phyloP scores from a whole-genome alignment of 1,140 invertebrate genomes.

The Drosophila asahinai region DNA sequence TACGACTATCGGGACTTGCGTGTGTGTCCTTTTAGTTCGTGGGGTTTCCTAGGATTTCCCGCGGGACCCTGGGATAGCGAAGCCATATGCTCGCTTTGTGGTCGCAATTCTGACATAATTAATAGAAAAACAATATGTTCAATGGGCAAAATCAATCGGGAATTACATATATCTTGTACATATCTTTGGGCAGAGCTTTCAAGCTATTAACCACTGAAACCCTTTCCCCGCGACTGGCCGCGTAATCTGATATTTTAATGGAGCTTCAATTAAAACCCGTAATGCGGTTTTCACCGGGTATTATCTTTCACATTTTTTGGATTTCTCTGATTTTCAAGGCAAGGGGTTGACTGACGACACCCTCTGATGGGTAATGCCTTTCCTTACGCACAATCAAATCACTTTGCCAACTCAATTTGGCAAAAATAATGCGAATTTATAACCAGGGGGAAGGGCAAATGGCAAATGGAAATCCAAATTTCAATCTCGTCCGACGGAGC shows the following conservation, averaged over 20 bases:
- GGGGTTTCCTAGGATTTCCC: slow-evolving; percentile 59
- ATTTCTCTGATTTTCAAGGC: neutral
- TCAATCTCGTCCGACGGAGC: slow-evolving; percentile 6
- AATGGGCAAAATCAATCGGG: slow-evolving; percentile 51
- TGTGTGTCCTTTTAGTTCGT: slow-evolving; percentile 39
- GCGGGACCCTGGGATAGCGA: slow-evolving; percentile 61
- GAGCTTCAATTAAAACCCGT: slow-evolving; percentile 74
- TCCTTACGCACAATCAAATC: slow-evolving; percentile 75
- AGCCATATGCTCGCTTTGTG: slow-evolving; percentile 76
- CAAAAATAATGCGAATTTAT: slow-evolving; percentile 60
- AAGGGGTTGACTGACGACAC: slow-evolving; percentile 61
- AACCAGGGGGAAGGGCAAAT: slow-evolving; percentile 30
- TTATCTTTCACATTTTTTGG: slow-evolving; percentile 16
- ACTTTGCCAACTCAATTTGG: slow-evolving; percentile 75
- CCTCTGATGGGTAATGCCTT: slow-evolving; percentile 26
- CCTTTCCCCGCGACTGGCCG: slow-evolving; percentile 28
- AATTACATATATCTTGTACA: neutral
- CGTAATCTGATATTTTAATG: slow-evolving; percentile 76
- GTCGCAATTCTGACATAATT: slow-evolving; percentile 62
- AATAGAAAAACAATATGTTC: slow-evolving; percentile 82
- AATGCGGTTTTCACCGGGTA: slow-evolving; percentile 68
- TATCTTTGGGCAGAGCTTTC: neutral
- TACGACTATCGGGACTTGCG: slow-evolving; percentile 52
- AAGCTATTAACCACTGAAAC: slow-evolving; percentile 54
- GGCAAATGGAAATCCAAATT: slow-evolving; percentile 72